Percentiles rank a stretch among this genome's conserved stretches.
phyloP scores from a whole-genome alignment of 2,888 invertebrate genomes.

The Trichogramma dendrolimi region DNA sequence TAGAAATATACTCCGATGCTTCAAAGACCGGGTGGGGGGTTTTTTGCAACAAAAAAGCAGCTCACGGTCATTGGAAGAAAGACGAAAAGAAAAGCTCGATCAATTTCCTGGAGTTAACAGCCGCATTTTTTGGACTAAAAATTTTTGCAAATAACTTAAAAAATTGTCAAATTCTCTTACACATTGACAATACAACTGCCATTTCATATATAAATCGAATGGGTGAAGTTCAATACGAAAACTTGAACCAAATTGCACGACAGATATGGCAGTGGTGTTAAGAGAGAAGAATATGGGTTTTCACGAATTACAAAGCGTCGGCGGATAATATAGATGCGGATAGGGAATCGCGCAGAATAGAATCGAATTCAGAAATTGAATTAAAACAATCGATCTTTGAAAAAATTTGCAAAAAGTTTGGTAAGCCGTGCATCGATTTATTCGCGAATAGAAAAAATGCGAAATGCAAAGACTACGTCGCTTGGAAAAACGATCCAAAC shows the following conservation, averaged over 20 bases:
- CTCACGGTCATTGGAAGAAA: constrained; percentile 1
- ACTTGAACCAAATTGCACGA: constrained; percentile 22
- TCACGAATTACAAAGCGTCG: constrained; percentile 30
- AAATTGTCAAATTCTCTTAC: constrained; percentile 27
- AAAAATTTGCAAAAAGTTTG: constrained; percentile 12
- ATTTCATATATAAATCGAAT: too few species aligned
- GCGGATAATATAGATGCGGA: constrained; percentile 32
- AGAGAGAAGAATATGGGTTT: constrained; percentile 27
- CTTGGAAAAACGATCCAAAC: constrained; percentile 16
- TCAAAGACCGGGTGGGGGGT: constrained; percentile 10
- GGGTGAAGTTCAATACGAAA: constrained; percentile 29
- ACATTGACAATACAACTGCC: constrained; percentile 32
- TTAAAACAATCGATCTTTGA: constrained; percentile 13
- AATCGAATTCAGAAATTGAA: constrained; percentile 28
- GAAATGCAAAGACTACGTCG: constrained; percentile 17
- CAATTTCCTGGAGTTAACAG: constrained; percentile 1
- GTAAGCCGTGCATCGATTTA: constrained; percentile 20
- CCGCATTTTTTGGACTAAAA: constrained; percentile 2
- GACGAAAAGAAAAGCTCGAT: neutral
- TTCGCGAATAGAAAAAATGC: constrained; percentile 26
- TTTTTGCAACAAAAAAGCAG: neutral
- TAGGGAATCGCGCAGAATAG: constrained; percentile 30
- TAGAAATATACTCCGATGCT: constrained; percentile 7
- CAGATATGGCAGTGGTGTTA: constrained; percentile 33
- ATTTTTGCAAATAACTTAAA: constrained; percentile 12